Conservation (phyloP, 1,140 invertebrate genomes). For the Temnothorax nylanderi region DNA sequence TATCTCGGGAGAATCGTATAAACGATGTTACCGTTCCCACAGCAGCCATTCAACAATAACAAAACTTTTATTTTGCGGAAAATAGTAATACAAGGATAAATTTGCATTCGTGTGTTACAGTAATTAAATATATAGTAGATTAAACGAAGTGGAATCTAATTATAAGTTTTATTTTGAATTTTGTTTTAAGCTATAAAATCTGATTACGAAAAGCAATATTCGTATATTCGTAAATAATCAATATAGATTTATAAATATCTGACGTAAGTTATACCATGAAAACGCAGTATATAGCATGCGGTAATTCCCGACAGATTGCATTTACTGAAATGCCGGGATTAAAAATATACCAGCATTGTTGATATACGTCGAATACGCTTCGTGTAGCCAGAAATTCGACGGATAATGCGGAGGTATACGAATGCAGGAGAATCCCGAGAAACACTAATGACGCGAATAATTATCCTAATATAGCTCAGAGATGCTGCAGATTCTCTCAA, state of each 20-base stretch:
- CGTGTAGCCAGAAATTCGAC: background rate
- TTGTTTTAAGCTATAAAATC: background rate
- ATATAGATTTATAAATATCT: background rate
- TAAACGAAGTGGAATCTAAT: background rate
- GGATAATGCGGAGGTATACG: background rate
- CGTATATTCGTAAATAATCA: background rate
- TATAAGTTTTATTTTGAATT: background rate
- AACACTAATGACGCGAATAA: conserved; percentile 58
- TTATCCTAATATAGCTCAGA: conserved; percentile 45
- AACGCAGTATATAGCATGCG: background rate
- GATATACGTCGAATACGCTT: background rate
- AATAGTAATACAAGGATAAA: conserved; percentile 20
- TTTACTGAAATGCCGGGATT: background rate
- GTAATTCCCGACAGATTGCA: background rate
- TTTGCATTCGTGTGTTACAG: background rate
- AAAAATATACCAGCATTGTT: background rate
- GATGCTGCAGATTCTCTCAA: conserved; percentile 13
- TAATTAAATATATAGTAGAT: background rate
- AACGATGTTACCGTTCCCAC: conserved; percentile 17
- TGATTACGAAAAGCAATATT: background rate
- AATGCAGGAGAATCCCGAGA: conserved; percentile 13
- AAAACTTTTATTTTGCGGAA: conserved; percentile 3
- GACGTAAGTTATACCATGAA: background rate
- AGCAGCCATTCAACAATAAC: conserved; percentile 18
- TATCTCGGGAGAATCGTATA: conserved; percentile 6